These are phyloP conservation scores for Scaeva pyrastri DNA, from an alignment of 2,888 invertebrate genomes.

Conservation along the genomic window DNA sequence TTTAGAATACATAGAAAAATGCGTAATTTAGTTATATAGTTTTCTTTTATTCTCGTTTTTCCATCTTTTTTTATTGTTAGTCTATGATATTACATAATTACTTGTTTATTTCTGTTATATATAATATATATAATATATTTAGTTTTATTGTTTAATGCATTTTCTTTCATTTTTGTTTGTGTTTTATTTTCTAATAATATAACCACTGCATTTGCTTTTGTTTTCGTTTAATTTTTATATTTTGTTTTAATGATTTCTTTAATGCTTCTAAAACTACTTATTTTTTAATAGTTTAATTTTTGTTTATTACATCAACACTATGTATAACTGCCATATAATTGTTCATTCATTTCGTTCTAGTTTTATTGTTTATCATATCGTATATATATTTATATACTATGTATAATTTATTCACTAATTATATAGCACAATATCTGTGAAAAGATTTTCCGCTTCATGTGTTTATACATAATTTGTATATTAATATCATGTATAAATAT, in stretches of 20 bases:
- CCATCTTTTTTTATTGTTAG: slow-evolving; percentile 60
- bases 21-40: slow-evolving; percentile 50
- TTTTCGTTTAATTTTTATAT: slow-evolving; percentile 36
- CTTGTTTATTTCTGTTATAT: slow-evolving; percentile 41
- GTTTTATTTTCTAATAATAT: slow-evolving; percentile 43
- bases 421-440: slow-evolving; percentile 59
- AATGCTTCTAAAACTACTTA: slow-evolving; percentile 69
- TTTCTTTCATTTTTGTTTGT: slow-evolving; percentile 28
- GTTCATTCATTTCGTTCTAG: slow-evolving; percentile 66
- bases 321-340: slow-evolving; percentile 70
- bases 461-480: slow-evolving; percentile 57
- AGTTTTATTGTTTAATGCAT: slow-evolving; percentile 68
- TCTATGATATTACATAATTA: slow-evolving; percentile 70
- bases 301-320: slow-evolving; percentile 72
- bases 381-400: slow-evolving; percentile 67
- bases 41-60: slow-evolving; percentile 75
- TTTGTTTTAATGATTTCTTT: slow-evolving; percentile 65
- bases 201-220: slow-evolving; percentile 65
- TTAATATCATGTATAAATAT: slow-evolving; percentile 50
- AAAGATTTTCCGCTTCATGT: slow-evolving; percentile 61
- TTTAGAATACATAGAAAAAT: slow-evolving; percentile 65
- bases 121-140: slow-evolving; percentile 64
- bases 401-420: slow-evolving; percentile 66
- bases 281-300: slow-evolving; percentile 65
- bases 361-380: slow-evolving; percentile 68